A percentile compares a stretch with the other conserved stretches of the same genome.
phyloP scores from a whole-genome alignment of 2,888 invertebrate genomes.

The Petrolisthes manimaculis region DNA sequence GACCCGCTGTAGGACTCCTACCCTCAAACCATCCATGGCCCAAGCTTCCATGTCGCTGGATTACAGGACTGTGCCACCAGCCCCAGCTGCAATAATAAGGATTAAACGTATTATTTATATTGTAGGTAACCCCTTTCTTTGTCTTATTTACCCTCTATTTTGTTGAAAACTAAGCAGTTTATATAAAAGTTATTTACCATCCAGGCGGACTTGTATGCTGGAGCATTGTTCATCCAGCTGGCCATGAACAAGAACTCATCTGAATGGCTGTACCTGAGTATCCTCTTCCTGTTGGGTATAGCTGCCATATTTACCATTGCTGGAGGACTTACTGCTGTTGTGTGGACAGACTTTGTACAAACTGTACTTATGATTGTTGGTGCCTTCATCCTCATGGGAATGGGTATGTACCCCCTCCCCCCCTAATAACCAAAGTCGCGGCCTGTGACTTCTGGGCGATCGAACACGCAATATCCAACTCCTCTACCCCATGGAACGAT shows the following conservation, averaged over 20 bases:
- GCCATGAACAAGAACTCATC: conserved; percentile 69
- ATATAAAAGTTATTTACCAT: background rate
- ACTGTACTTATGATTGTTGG: conserved; percentile 74
- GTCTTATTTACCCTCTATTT: background rate
- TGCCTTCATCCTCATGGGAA: conserved; percentile 71
- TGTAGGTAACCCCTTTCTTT: background rate
- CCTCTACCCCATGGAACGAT: too few relatives aligned
- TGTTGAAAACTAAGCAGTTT: background rate
- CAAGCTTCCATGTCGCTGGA: background rate
- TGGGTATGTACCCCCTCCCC: conserved; percentile 68
- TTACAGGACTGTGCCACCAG: too few relatives aligned
- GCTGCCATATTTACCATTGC: conserved; percentile 73
- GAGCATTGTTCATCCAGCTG: conserved; percentile 73
- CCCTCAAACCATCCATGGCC: conserved; percentile 50
- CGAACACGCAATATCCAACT: too few relatives aligned
- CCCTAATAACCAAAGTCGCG: too few relatives aligned
- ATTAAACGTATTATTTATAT: background rate
- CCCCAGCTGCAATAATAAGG: too few relatives aligned
- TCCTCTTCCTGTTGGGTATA: conserved; percentile 71
- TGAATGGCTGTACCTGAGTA: conserved; percentile 70
- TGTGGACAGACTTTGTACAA: conserved; percentile 74
- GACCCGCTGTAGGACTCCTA: conserved; percentile 48
- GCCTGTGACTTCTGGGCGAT: too few relatives aligned
- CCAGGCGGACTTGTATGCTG: conserved; percentile 73
- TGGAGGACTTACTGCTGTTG: conserved; percentile 74